Base-by-base conservation (phyloP, 2,888 invertebrate species). In the Gryllus longicercus region DNA sequence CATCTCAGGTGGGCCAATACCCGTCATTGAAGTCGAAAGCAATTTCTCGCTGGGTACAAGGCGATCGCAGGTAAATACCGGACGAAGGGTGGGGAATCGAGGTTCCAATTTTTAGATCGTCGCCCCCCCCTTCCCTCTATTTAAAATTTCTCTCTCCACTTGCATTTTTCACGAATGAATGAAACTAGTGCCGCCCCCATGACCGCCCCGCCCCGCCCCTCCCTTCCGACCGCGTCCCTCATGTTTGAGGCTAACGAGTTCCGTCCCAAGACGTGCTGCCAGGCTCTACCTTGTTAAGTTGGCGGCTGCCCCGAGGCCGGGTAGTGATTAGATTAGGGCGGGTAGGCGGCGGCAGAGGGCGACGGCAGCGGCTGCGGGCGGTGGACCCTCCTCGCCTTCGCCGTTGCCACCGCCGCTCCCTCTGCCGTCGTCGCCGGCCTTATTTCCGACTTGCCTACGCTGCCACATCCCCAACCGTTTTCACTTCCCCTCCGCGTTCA, bases 151-250 rank as follows among this genome's bases (percentile, higher is more conserved):
- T 63, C 63, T 63, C 63, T n/a, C 63, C 63, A 14, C 16, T 63
- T n/a, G 63, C 63, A 63, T 63, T 63, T 63, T 63, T 63, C 63
- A 63, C 63, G 63, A 63, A 63, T 63, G 63, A 63, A 63, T 63
- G 63, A 63, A 63, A 63, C 63, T 63, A 63, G 63, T 63, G 14
- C 63, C 14, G n/a, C 63, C 63, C 38, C 38, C 38, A 38, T 38
- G 38, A 38, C 38, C 38, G 38, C 38, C 38, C 38, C 38, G 8
- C 38, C 38, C 8, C 38, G 38, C 38, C 38, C 38, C 38, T 38
- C 38, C 38, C 38, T 38, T 63, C 63, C 63, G 63, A 63, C 63
- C 63, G 63, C 63, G n/a, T 18, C 63, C 63, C 63, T 63, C 63
- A 63, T 63, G 63, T 63, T 63, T 63, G 63, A 63, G 63, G 63